Conservation (phyloP, 2,113 vertebrate species). For the Vulpes ferrilata region DNA sequence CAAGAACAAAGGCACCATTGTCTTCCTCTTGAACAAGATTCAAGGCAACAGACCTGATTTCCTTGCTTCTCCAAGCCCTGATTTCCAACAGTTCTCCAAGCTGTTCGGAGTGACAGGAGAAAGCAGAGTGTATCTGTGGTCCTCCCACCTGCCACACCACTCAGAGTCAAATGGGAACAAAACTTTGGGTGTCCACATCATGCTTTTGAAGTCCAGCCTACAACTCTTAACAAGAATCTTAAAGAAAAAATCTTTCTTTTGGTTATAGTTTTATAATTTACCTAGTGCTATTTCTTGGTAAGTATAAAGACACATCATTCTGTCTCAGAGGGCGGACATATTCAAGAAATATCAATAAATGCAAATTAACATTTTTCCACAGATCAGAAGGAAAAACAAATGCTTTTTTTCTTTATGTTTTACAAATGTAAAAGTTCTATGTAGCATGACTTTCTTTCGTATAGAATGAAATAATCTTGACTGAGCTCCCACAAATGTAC, state of each 20-base stretch:
- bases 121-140: not conserved
- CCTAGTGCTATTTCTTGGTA: not conserved
- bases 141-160: not conserved
- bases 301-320: not conserved
- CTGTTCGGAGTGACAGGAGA: not conserved
- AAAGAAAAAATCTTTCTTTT: not conserved
- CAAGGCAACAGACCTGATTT: constrained; percentile 5
- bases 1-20: constrained; percentile 4
- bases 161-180: not conserved
- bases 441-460: not conserved
- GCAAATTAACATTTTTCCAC: not conserved
- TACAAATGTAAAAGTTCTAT: not conserved
- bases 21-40: constrained; percentile 49
- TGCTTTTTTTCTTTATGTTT: not conserved
- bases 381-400: not conserved
- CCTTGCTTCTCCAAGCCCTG: not conserved
- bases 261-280: not conserved
- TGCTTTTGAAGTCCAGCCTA: not conserved
- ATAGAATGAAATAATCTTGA: not conserved
- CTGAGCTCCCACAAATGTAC: not conserved
- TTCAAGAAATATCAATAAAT: not conserved
- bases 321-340: not conserved
- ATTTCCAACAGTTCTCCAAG: constrained; percentile 18
- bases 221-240: not conserved
- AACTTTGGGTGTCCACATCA: not conserved